Percentiles rank a stretch among this genome's conserved stretches.
Evolutionary conservation across 2,888 invertebrate genomes (phyloP).

Genomic region (Antheraea yamamai): DNA sequence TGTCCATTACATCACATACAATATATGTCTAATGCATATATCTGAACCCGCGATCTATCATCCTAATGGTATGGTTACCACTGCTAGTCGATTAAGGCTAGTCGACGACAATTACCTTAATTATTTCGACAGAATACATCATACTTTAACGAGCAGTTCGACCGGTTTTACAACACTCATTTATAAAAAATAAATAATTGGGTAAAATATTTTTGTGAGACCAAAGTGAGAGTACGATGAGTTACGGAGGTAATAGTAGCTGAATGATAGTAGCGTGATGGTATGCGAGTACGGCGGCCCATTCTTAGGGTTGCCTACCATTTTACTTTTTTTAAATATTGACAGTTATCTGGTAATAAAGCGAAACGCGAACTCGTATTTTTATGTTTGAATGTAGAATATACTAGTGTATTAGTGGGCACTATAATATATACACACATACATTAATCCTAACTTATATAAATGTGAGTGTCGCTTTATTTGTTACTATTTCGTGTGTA

Average conservation of each 20-base stretch:
- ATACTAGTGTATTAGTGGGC: not conserved
- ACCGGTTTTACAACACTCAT: not conserved
- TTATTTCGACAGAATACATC: not conserved
- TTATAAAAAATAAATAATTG: not conserved
- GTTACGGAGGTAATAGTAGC: not conserved
- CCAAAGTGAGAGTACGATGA: not conserved
- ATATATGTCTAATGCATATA: no score
- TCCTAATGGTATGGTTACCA: no score
- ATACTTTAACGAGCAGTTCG: not conserved
- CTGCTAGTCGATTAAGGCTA: not conserved
- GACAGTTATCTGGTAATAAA: not conserved
- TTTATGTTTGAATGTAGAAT: not conserved
- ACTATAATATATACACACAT: no score
- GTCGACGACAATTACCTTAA: not conserved
- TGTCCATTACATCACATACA: no score
- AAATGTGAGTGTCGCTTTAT: no score
- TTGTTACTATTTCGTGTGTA: no score
- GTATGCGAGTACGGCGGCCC: slow-evolving; percentile 8
- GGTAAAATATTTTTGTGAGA: not conserved
- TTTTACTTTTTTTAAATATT: not conserved
- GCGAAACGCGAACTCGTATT: not conserved
- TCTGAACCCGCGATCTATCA: no score
- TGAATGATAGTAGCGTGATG: slow-evolving; percentile 8
- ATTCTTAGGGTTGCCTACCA: not conserved
- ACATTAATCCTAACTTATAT: no score